Percentiles rank a stretch among this genome's conserved stretches.
phyloP scores from a whole-genome alignment of 2,113 vertebrate genomes.

The Axis porcinus region DNA sequence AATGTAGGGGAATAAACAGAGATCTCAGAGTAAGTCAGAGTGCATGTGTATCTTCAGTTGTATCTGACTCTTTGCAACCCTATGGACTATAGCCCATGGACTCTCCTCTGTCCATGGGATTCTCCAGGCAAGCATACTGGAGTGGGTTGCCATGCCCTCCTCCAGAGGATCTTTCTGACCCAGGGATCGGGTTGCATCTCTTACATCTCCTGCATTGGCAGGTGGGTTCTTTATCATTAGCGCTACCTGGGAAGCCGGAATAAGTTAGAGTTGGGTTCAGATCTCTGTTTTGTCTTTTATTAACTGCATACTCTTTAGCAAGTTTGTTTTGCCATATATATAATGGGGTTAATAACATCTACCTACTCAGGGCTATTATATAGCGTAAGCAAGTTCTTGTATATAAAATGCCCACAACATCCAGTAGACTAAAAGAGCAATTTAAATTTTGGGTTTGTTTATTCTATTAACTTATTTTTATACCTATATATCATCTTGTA shows the following conservation, averaged over 20 bases:
- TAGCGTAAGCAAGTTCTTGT: background rate
- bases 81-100: background rate
- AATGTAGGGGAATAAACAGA: background rate
- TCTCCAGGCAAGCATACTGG: background rate
- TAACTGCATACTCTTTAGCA: background rate
- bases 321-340: background rate
- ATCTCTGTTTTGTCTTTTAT: background rate
- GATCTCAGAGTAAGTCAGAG: background rate
- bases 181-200: fast-evolving
- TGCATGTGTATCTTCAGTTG: background rate
- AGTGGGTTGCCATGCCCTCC: background rate
- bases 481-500: background rate
- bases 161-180: background rate
- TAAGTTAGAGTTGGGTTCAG: background rate
- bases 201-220: background rate
- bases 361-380: background rate
- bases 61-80: background rate
- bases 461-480: conserved; percentile 20
- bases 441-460: background rate
- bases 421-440: background rate
- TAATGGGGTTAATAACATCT: background rate
- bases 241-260: background rate
- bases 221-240: background rate
- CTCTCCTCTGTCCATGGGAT: background rate
- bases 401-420: background rate